Evolutionary conservation across 2,113 vertebrate species (phyloP).

Genomic region (Siniperca knerii): DNA sequence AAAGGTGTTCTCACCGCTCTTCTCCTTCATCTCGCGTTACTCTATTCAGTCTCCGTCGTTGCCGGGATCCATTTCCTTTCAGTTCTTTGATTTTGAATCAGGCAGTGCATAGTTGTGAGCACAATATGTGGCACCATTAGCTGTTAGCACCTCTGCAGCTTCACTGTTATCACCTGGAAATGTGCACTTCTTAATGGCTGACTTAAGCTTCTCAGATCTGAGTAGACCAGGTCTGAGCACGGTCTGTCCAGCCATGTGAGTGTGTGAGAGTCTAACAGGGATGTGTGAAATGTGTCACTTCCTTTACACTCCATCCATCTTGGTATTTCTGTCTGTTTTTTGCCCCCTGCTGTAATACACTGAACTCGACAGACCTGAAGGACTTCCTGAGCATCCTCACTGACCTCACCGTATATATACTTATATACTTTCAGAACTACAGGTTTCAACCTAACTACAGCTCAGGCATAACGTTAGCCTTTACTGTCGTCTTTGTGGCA

Average conservation of each 20-base stretch:
- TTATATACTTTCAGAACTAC: too few species aligned
- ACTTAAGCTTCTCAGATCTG: constrained; percentile 43
- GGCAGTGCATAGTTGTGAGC: not conserved
- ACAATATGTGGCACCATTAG: constrained; percentile 12
- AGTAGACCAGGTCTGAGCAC: constrained; percentile 48
- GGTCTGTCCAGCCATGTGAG: constrained; percentile 44
- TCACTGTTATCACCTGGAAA: constrained; percentile 65
- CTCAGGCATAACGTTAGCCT: too few species aligned
- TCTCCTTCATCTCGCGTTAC: not conserved
- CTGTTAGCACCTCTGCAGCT: constrained; percentile 61
- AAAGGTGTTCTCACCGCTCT: not conserved
- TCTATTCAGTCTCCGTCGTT: not conserved
- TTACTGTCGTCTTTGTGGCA: too few species aligned
- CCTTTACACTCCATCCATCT: constrained; percentile 43
- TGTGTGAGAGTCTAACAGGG: constrained; percentile 55
- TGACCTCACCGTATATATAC: not conserved
- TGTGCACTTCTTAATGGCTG: constrained; percentile 44
- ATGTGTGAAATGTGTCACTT: constrained; percentile 80
- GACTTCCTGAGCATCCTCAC: not conserved
- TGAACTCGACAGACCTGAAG: not conserved
- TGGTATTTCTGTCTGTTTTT: constrained; percentile 14
- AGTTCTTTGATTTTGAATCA: constrained; percentile 10
- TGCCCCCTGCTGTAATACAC: constrained; percentile 17
- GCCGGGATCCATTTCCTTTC: constrained; percentile 33
- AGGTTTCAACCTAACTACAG: too few species aligned